Evolutionary conservation across 1,140 invertebrate species (phyloP), one percentile per base, ranked within the genome.

Genomic region (Euwallacea fornicatus): DNA sequence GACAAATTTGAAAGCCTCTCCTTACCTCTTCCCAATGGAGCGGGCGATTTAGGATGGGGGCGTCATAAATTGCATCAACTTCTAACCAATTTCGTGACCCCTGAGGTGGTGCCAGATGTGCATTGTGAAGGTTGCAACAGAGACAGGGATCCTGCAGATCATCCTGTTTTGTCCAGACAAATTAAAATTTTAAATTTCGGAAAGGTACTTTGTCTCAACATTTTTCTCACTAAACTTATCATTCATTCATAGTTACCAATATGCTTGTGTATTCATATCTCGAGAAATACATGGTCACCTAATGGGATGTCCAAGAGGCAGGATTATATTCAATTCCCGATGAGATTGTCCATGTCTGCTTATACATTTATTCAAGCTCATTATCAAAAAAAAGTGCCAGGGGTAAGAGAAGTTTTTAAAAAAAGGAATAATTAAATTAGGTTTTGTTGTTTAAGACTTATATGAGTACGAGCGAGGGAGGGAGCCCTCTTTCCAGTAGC

Each of bases 1-100:
- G 94, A 97, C 79, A 93, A 93, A 78, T 94, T 96, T 78, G 93
- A 96, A 80, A 94, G 91, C 77, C 84, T 97, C 15, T 94, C 93
- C 0, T 81, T 97, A 16, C 86, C 86, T 60, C 79, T 94, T 53
- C 92, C 92, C 41, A 81, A 85, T n/a, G 80, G 82, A 16, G 83
- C 82, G 47, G 79, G 84, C 73, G 79, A 82, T 75, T 78, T 86
- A 76, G 75, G 82, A 78, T 86, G 84, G 80, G 75, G 84, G 73
- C 80, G 85, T 73, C 77, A 89, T 75, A 87, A 86, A 69, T 63
- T 94, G 73, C 82, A 89, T 77, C 84, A 90, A 76, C 78, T 97
- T 43, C 82, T 97, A 11, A 88, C 89, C 13, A 88, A 93, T 65
- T 95, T 95, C 79, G 90, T 96, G 4, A 89, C 89, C 0, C 90